Conservation (phyloP, 2,113 vertebrate genomes). For the Eurypyga helias region DNA sequence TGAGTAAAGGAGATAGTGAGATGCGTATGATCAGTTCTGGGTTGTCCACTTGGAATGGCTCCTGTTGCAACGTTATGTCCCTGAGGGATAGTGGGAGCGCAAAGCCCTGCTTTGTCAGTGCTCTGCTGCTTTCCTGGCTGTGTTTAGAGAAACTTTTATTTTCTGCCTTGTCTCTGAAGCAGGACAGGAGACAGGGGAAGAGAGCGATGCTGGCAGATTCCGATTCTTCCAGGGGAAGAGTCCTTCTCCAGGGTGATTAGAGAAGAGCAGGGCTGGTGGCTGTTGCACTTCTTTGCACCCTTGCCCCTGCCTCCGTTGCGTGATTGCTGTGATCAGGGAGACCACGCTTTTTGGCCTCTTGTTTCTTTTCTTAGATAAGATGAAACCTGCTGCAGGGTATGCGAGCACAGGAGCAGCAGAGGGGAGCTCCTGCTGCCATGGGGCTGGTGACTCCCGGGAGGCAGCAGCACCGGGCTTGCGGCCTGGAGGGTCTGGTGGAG, state of each 20-base stretch:
- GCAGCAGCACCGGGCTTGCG: not conserved
- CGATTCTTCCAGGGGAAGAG: not conserved
- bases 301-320: accelerated
- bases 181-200: not conserved
- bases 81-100: not conserved
- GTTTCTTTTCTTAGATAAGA: not conserved
- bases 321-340: not conserved
- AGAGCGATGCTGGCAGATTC: not conserved
- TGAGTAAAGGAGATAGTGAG: not conserved
- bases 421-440: not conserved
- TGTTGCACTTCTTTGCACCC: not conserved
- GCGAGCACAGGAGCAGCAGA: not conserved
- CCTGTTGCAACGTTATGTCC: not conserved
- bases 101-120: not conserved
- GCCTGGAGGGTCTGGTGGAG: not conserved
- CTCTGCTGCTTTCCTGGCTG: not conserved
- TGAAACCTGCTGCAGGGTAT: not conserved
- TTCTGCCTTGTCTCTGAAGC: not conserved
- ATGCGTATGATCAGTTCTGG: not conserved
- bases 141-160: not conserved
- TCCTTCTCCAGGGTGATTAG: not conserved
- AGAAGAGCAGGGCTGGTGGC: not conserved
- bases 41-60: not conserved
- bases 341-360: not conserved
- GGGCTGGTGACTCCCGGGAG: not conserved